Base-by-base conservation (phyloP, 2,113 vertebrate species). In the Tachuris rubrigastra region DNA sequence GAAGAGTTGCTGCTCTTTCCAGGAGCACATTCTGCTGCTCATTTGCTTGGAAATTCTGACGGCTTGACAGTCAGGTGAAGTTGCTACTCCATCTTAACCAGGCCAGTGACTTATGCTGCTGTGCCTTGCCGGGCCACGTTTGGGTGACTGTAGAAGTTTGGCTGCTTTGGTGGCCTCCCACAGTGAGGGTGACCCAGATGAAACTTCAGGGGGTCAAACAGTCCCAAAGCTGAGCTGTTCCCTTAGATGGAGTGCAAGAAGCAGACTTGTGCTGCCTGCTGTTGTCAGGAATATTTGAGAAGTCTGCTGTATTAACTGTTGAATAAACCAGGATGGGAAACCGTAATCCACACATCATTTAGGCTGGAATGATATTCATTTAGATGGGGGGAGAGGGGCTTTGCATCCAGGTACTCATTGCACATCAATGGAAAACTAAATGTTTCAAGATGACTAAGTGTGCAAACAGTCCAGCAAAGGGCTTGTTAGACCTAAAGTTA, bases 61-160 rank as follows among this genome's bases (percentile, higher is more conserved):
- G 15, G 14, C 8, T 59, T 35, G 15, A 42, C 31, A 22, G 31
- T 5, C 31, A 6, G 53, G 39, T 15, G 28, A 5, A 25, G 20
- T 10, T 35, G 21, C 25, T 14, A 41, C n/a, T 37, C 14, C 31
- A 25, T 0, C 28, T 21, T 37, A 14, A 39, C 5, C 20, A 27
- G 31, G 31, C 20, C 9, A 2, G 15, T 35, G 24, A 2, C 24
- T 28, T 3, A 10, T 27, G 50, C 33, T 33, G 8, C 69, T 59
- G 27, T 17, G 30, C 3, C 0, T 49, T 44, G 37, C 22, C 17
- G 0, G 0, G 50, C 25, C 2, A 0, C 6, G 30, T 18, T 52
- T 23, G 52, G 27, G 41, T 33, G 28, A 19, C 53, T 52, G 47
- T 9, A 5, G 65, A 28, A 12, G 15, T 24, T 35, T 46, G 46